Percentiles rank a stretch among this genome's conserved stretches.
These are phyloP conservation scores for Diadegma fenestrale DNA, from an alignment of 2,888 invertebrate genomes.

Conservation along the genomic window DNA sequence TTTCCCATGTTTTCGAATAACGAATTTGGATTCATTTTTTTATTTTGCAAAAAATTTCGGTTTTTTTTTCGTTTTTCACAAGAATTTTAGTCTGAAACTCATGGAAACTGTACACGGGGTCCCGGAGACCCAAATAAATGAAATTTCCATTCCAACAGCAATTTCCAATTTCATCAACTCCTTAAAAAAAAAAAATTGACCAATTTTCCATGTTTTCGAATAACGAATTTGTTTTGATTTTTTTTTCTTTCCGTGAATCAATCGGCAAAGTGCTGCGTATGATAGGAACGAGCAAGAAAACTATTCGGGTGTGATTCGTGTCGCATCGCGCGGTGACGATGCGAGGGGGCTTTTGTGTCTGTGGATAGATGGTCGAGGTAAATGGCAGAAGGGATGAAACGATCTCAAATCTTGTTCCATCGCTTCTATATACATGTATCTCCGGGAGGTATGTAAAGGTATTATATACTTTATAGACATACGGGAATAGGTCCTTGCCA, in stretches of 20 bases:
- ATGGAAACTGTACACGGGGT: not conserved
- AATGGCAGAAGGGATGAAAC: slow-evolving; percentile 34
- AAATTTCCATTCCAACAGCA: not conserved
- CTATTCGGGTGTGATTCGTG: slow-evolving; percentile 23
- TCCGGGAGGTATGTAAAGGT: not conserved
- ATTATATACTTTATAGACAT: slow-evolving; percentile 13
- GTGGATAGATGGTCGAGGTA: slow-evolving; percentile 6
- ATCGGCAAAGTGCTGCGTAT: not conserved
- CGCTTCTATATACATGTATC: slow-evolving; percentile 3
- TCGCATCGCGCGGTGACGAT: slow-evolving; percentile 33
- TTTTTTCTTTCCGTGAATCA: slow-evolving; percentile 13
- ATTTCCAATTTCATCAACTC: not conserved
- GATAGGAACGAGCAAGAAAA: not conserved
- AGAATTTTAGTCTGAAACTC: not conserved
- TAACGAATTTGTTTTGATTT: not conserved
- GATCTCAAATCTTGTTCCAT: slow-evolving; percentile 50
- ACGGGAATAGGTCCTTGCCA: slow-evolving; percentile 26
- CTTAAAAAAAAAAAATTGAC: not conserved
- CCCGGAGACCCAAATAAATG: not conserved
- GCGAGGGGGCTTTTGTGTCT: not conserved
- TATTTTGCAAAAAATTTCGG: not conserved
- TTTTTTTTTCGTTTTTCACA: not conserved
- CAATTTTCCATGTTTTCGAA: not conserved
- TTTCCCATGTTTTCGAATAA: not conserved
- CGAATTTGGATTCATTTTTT: not conserved